Evolutionary conservation across 2,113 vertebrate genomes (phyloP).

Genomic region (Acrocephalus kingi): DNA sequence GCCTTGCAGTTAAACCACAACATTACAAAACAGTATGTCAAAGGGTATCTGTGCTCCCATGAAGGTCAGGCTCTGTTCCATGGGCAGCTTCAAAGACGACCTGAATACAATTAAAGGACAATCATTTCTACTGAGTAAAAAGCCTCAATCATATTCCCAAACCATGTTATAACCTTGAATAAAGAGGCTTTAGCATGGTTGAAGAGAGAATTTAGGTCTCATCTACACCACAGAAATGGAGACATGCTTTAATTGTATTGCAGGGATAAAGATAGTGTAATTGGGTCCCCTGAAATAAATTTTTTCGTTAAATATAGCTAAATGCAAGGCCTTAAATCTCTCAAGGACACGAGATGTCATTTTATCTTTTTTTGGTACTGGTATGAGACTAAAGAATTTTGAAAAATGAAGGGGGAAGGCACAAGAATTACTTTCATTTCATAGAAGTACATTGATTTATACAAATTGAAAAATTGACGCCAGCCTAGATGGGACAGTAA

Average conservation of each 20-base stretch:
- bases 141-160: constrained; percentile 23
- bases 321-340: neutral
- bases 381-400: neutral
- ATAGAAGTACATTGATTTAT: neutral
- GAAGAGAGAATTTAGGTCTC: constrained; percentile 46
- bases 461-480: neutral
- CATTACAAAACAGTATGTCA: neutral
- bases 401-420: neutral
- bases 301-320: constrained; percentile 33
- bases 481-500: neutral
- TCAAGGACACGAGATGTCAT: neutral
- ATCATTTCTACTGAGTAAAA: constrained; percentile 20
- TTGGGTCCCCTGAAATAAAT: neutral
- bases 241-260: constrained; percentile 46
- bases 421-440: neutral
- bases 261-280: constrained; percentile 30
- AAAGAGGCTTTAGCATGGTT: constrained; percentile 52
- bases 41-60: neutral
- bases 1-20: constrained; percentile 19
- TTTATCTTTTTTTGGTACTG: neutral
- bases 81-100: neutral
- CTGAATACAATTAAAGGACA: constrained; percentile 4
- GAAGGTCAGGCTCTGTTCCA: constrained; percentile 6
- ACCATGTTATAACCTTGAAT: constrained; percentile 48
- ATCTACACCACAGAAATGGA: neutral